A percentile compares a stretch with the other conserved stretches of the same genome.
These are phyloP conservation scores for Epinephelus moara DNA, from an alignment of 2,113 vertebrate species.

Conservation along the genomic window DNA sequence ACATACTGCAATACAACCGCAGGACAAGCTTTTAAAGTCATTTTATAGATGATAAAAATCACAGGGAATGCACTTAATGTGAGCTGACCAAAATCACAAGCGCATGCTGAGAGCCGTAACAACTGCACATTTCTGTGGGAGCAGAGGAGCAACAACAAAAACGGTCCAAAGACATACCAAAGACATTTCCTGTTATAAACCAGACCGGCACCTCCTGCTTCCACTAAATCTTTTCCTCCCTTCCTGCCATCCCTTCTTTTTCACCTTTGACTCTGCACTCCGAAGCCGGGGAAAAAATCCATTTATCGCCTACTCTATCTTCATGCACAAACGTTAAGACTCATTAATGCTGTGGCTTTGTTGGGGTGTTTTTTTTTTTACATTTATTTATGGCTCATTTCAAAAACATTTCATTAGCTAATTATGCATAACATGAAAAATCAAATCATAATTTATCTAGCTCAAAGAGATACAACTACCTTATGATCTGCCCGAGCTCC, in stretches of 20 bases:
- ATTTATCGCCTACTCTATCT: constrained; percentile 59
- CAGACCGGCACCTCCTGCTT: not conserved
- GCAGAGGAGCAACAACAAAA: constrained; percentile 17
- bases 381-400: constrained; percentile 57
- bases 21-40: constrained; percentile 64
- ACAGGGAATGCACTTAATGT: constrained; percentile 41
- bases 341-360: constrained; percentile 60
- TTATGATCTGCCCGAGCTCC: constrained; percentile 39
- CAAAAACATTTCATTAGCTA: constrained; percentile 62
- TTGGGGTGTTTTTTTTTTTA: constrained; percentile 14
- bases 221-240: constrained; percentile 7
- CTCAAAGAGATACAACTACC: constrained; percentile 65
- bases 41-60: constrained; percentile 68
- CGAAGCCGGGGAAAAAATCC: constrained; percentile 23
- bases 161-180: constrained; percentile 27
- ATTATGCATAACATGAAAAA: constrained; percentile 57
- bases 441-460: constrained; percentile 46
- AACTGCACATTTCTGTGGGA: constrained; percentile 42
- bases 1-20: constrained; percentile 56
- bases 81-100: constrained; percentile 51
- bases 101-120: constrained; percentile 26
- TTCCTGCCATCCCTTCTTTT: constrained; percentile 7
- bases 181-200: constrained; percentile 42
- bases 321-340: constrained; percentile 53
- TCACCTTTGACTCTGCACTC: constrained; percentile 50